phyloP scores from a whole-genome alignment of 2,888 invertebrate species.

The Acheta domesticus region DNA sequence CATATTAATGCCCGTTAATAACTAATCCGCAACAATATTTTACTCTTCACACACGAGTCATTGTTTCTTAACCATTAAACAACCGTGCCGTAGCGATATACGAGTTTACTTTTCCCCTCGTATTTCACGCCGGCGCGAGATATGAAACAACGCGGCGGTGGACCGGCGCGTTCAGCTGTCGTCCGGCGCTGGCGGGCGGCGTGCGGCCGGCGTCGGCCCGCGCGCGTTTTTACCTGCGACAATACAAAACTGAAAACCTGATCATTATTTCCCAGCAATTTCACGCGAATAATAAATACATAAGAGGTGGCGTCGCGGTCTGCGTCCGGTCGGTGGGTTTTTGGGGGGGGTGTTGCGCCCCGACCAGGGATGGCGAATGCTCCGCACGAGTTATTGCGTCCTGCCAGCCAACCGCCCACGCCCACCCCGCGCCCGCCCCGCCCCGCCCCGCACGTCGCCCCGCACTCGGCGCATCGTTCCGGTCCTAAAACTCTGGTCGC shows the following conservation, averaged over 20 bases:
- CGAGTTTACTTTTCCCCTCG: conserved; percentile 18
- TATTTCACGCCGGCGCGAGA: conserved; percentile 4
- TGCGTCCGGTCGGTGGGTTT: background rate
- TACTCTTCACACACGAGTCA: conserved; percentile 9
- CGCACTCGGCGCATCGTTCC: background rate
- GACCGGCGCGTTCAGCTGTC: background rate
- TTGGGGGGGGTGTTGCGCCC: too few species aligned
- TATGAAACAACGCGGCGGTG: background rate
- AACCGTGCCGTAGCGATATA: conserved; percentile 3
- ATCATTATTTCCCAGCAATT: conserved; percentile 11
- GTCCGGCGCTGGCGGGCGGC: background rate
- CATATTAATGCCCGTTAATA: conserved; percentile 18
- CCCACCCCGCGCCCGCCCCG: background rate
- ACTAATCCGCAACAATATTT: conserved; percentile 5
- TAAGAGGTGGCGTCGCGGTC: background rate
- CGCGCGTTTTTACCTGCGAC: background rate
- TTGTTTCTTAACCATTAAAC: conserved; percentile 18
- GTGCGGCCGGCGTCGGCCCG: background rate
- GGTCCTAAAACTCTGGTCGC: background rate
- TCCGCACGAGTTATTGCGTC: background rate
- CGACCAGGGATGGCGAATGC: background rate
- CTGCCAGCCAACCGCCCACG: background rate
- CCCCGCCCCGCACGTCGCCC: background rate
- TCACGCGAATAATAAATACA: conserved; percentile 9
- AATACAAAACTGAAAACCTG: conserved; percentile 7